Evolutionary conservation across 1,140 invertebrate species (phyloP).

Genomic region (Schlechtendalia chinensis): DNA sequence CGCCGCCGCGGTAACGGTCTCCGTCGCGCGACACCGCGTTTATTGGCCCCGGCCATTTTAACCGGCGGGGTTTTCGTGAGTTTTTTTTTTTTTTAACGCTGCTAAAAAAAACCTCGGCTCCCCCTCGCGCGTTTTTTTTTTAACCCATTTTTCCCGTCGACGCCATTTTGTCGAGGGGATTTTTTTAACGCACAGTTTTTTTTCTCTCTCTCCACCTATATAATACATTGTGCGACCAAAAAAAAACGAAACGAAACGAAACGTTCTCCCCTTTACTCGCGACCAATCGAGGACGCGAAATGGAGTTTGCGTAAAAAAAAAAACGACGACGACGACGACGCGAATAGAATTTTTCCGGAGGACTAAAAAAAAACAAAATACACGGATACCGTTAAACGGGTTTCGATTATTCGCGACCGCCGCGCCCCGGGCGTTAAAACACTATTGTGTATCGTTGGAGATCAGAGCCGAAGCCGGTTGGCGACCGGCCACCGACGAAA

Average conservation of each 20-base stretch:
- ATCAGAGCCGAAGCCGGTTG: no score
- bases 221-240: not conserved
- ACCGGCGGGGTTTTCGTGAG: no score
- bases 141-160: conserved; percentile 30
- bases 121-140: not conserved
- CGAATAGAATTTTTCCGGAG: conserved; percentile 6
- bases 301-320: not conserved
- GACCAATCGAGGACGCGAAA: not conserved
- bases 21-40: no score
- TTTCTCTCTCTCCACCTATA: conserved; percentile 20
- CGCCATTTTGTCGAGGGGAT: conserved; percentile 44
- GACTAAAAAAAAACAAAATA: no score
- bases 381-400: no score
- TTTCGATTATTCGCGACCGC: no score
- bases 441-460: no score
- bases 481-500: no score
- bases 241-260: not conserved
- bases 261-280: not conserved
- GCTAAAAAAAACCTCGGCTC: conserved; percentile 18
- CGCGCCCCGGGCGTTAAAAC: no score
- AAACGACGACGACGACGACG: not conserved
- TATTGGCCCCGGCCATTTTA: conserved; percentile 45
- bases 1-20: no score
- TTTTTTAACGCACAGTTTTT: conserved; percentile 23
- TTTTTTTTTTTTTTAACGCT: conserved; percentile 31